Base-by-base conservation (phyloP, 1,140 invertebrate species). In the Arion vulgaris region DNA sequence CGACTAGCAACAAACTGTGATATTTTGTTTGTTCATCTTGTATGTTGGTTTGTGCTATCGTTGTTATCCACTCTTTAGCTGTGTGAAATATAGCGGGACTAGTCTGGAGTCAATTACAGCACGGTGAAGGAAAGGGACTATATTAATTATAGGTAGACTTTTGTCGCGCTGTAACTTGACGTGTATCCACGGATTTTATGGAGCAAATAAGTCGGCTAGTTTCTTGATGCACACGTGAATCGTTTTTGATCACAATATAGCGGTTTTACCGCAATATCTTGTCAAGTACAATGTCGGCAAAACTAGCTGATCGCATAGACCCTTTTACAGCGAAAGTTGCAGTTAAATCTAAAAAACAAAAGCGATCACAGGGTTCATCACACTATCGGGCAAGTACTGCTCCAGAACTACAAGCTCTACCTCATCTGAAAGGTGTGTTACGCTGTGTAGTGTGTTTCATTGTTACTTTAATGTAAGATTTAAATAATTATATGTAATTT, bases 381-480 rank as follows among this genome's bases (percentile, higher is more conserved):
- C 92, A 92, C 88, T 93, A 93, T 88, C 87, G 91, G 82, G 91
- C 91, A 83, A 92, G 92, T 89, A 91, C 91, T 89, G 90, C 91
- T 66, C 90, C 91, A 72, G 92, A 92, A 88, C 84, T 92, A 49
- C 89, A 90, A 77, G 89, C 91, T 68, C 89, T 92, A 85, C 90
- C 91, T 83, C 90, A 91, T 86, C 87, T 92, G 57, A 92, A 92
- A 92, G 91, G 91, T 92, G 87, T 86, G 87, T 74, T 45, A 45
- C 15, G 39, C 38, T 38, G 15, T n/a, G n/a, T n/a, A n/a, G n/a
- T n/a, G n/a, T n/a, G n/a, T n/a, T n/a, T n/a, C n/a, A n/a, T n/a
- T n/a, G n/a, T n/a, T n/a, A n/a, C n/a, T n/a, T n/a, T n/a, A n/a
- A n/a, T n/a, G n/a, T n/a, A n/a, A n/a, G n/a, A n/a, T n/a, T n/a